These are phyloP conservation scores for Diacarnus erythraeanus DNA, from an alignment of 37 sponge, comb jelly and placozoan species.

Conservation along the genomic window DNA sequence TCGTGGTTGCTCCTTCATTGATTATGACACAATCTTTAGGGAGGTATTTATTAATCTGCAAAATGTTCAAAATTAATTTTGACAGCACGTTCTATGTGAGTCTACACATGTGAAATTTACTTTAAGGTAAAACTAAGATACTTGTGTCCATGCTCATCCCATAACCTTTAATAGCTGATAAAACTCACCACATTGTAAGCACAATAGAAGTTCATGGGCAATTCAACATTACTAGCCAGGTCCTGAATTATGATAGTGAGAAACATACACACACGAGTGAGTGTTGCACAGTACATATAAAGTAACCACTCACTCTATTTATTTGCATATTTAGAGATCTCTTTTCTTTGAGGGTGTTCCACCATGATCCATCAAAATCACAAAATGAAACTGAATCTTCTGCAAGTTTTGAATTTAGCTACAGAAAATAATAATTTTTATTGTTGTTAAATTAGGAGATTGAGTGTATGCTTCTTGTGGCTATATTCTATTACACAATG, in stretches of 20 bases:
- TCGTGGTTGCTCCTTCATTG: conserved; percentile 91
- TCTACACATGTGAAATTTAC: too few relatives aligned
- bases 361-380: conserved; percentile 39
- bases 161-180: too few relatives aligned
- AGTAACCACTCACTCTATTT: conserved; percentile 56
- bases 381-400: neutral
- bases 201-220: conserved; percentile 92
- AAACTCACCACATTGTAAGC: conserved; percentile 72
- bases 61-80: neutral
- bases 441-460: too few relatives aligned
- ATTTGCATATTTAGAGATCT: conserved; percentile 36
- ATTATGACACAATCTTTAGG: conserved; percentile 69
- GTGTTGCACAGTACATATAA: too few relatives aligned
- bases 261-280: neutral
- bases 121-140: too few relatives aligned
- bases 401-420: conserved; percentile 21
- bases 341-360: conserved; percentile 63
- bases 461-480: too few relatives aligned
- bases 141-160: too few relatives aligned
- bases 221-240: conserved; percentile 35
- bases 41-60: conserved; percentile 53
- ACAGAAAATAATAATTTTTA: neutral
- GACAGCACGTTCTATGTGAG: neutral
- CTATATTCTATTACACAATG: too few relatives aligned
- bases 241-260: conserved; percentile 20